These are phyloP conservation scores for Saccopteryx leptura DNA, from an alignment of 2,113 vertebrate genomes.

Conservation along the genomic window DNA sequence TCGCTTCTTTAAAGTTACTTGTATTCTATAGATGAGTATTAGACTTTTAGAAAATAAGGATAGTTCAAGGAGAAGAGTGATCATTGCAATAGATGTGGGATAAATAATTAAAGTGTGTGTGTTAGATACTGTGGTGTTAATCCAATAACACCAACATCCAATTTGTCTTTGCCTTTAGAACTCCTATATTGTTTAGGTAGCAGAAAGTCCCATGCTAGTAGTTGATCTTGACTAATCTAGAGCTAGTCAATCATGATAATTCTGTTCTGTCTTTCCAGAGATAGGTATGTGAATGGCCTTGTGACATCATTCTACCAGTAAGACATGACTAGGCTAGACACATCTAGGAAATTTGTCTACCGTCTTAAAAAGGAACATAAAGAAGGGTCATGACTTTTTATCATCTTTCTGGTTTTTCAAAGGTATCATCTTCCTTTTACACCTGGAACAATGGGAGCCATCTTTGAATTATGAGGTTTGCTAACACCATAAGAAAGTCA, in stretches of 20 bases:
- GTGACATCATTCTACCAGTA: not conserved
- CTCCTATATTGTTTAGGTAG: not conserved
- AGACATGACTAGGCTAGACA: not conserved
- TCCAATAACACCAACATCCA: not conserved
- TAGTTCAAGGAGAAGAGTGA: not conserved
- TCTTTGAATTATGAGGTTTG: not conserved
- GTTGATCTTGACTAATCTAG: not conserved
- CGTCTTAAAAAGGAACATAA: not conserved
- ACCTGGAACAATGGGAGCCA: not conserved
- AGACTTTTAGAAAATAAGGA: not conserved
- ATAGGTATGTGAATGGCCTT: not conserved
- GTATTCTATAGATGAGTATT: constrained; percentile 4
- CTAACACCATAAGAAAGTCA: not conserved
- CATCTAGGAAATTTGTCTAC: not conserved
- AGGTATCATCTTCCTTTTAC: not conserved
- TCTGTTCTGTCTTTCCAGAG: not conserved
- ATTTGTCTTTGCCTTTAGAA: not conserved
- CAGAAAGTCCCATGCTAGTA: not conserved
- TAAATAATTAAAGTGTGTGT: constrained; percentile 33
- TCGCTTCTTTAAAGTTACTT: not conserved
- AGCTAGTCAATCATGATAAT: not conserved
- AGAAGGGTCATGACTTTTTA: not conserved
- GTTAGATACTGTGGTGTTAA: not conserved
- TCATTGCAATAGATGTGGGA: not conserved
- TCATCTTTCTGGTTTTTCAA: not conserved